Percentiles rank a stretch among this genome's conserved stretches.
Evolutionary conservation across 2,113 vertebrate genomes (phyloP).

Genomic region (Pseudopipra pipra): DNA sequence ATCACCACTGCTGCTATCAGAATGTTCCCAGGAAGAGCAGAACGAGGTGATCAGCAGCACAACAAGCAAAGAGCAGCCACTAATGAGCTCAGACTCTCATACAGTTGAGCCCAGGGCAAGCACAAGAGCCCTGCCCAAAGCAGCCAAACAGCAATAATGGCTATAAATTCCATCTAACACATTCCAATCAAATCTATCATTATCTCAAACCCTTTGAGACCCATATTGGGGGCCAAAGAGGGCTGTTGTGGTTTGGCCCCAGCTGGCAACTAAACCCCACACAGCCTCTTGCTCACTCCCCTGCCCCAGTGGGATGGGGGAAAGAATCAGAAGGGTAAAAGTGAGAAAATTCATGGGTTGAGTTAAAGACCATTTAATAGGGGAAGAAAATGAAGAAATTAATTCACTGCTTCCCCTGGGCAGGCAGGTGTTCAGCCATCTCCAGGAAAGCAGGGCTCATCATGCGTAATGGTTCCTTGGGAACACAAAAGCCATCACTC

Average conservation of each 20-base stretch:
- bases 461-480: neutral
- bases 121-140: neutral
- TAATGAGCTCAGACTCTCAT: neutral
- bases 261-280: neutral
- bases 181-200: neutral
- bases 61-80: neutral
- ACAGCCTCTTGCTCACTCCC: neutral
- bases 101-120: neutral
- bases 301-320: neutral
- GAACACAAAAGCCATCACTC: neutral
- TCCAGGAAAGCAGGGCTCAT: neutral
- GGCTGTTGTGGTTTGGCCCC: neutral
- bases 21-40: neutral
- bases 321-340: neutral
- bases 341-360: neutral
- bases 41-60: neutral
- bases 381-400: neutral
- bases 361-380: neutral
- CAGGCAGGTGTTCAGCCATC: neutral
- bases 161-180: neutral
- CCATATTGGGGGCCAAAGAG: rapidly evolving
- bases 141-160: neutral
- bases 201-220: neutral
- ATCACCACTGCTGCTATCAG: neutral
- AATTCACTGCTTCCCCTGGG: neutral